Percentiles rank a stretch among this genome's conserved stretches.
Evolutionary conservation across 2,113 vertebrate genomes (phyloP).

Genomic region (Takifugu bimaculatus): DNA sequence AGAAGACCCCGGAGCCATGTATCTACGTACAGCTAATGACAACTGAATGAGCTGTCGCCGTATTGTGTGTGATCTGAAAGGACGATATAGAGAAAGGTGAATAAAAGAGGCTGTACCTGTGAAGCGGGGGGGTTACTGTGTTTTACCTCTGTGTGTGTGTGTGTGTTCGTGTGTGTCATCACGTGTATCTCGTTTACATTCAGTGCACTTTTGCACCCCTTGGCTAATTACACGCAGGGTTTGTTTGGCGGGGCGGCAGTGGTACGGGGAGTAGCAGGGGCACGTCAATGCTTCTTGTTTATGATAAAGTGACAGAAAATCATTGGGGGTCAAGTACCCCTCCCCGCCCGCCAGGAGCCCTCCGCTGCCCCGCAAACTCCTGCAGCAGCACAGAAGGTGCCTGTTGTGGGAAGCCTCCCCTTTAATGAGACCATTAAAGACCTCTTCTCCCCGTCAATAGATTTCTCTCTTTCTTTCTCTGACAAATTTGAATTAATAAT

Average conservation of each 20-base stretch:
- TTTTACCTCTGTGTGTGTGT: slow-evolving; percentile 29
- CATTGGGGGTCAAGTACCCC: slow-evolving; percentile 74
- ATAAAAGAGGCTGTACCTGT: slow-evolving; percentile 28
- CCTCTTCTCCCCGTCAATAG: slow-evolving; percentile 75
- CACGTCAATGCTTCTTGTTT: slow-evolving; percentile 73
- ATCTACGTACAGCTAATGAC: slow-evolving; percentile 23
- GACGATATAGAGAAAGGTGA: slow-evolving; percentile 26
- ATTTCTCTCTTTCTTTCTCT: slow-evolving; percentile 78
- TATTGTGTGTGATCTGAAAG: slow-evolving; percentile 8
- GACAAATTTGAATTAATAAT: slow-evolving; percentile 86
- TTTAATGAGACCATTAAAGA: slow-evolving; percentile 81
- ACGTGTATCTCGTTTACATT: slow-evolving; percentile 65
- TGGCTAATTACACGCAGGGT: slow-evolving; percentile 67
- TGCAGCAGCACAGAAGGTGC: slow-evolving; percentile 67
- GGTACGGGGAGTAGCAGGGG: slow-evolving; percentile 32
- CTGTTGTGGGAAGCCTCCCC: slow-evolving; percentile 67
- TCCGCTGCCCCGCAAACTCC: slow-evolving; percentile 60
- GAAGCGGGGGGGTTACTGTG: slow-evolving; percentile 18
- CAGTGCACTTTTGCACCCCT: slow-evolving; percentile 67
- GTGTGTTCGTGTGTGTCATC: slow-evolving; percentile 24
- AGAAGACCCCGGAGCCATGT: slow-evolving; percentile 13
- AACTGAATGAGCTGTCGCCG: not conserved
- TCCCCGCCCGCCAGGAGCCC: slow-evolving; percentile 48
- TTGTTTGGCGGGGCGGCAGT: slow-evolving; percentile 48
- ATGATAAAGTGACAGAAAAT: slow-evolving; percentile 78